A percentile compares a stretch with the other conserved stretches of the same genome.
phyloP scores from a whole-genome alignment of 2,113 vertebrate genomes.

The Scartelaos histophorus region DNA sequence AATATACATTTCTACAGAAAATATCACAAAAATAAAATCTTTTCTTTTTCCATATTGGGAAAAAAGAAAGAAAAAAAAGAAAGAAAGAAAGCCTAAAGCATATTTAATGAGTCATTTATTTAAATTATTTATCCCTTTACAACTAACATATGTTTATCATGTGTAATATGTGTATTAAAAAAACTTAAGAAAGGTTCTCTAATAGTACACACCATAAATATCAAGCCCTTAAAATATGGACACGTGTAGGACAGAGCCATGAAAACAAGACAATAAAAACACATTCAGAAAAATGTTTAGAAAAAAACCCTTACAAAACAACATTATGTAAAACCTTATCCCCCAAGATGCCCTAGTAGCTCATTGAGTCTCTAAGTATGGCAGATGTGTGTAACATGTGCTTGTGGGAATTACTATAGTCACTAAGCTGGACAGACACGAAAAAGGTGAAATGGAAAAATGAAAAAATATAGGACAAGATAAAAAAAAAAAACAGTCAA shows the following conservation, averaged over 20 bases:
- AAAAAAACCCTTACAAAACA: no score
- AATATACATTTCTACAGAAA: background rate
- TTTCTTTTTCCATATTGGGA: no score
- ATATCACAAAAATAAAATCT: background rate
- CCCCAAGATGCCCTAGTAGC: no score
- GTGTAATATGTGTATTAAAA: background rate
- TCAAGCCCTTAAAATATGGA: background rate
- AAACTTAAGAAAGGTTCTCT: background rate
- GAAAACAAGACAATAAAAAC: background rate
- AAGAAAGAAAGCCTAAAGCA: background rate
- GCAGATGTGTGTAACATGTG: constrained; percentile 14
- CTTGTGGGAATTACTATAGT: constrained; percentile 51
- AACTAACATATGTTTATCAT: background rate
- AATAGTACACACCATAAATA: background rate
- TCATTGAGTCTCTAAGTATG: constrained; percentile 2
- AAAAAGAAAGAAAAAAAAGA: background rate
- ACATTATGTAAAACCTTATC: no score
- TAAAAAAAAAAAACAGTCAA: constrained; percentile 34
- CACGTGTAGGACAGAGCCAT: no score
- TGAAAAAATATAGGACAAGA: constrained; percentile 31
- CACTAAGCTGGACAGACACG: constrained; percentile 45
- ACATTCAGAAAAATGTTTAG: background rate
- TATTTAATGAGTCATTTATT: background rate
- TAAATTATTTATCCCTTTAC: background rate
- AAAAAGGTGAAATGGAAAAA: constrained; percentile 28